Conservation (phyloP, 2,888 invertebrate species). For the Conus canariensis region DNA sequence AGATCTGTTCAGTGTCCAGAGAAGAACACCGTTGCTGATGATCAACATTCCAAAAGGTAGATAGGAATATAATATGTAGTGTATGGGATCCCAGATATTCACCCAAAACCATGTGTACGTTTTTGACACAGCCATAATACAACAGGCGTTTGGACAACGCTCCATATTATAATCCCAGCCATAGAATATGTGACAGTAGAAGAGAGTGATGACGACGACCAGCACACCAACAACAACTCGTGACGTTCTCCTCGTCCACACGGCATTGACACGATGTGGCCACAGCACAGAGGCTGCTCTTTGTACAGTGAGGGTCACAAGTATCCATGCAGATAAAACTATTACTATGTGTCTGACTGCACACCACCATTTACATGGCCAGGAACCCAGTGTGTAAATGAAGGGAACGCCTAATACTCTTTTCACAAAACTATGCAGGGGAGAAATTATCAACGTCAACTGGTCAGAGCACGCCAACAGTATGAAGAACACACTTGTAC, state of each 20-base stretch:
- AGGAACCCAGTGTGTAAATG: background rate
- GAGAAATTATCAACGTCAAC: too few relatives aligned
- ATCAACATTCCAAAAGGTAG: background rate
- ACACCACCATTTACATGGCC: background rate
- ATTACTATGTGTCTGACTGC: too few relatives aligned
- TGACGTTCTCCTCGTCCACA: too few relatives aligned
- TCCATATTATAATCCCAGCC: background rate
- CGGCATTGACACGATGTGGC: constrained; percentile 28
- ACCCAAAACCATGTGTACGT: background rate
- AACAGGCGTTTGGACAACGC: background rate
- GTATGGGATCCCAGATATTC: background rate
- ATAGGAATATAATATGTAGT: background rate
- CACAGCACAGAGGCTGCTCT: constrained; percentile 24
- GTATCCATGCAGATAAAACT: background rate
- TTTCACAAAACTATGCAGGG: too few relatives aligned
- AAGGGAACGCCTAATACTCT: too few relatives aligned
- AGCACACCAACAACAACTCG: background rate
- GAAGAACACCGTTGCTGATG: background rate
- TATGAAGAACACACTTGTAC: too few relatives aligned
- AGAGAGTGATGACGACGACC: background rate
- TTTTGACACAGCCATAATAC: background rate
- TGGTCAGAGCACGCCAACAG: too few relatives aligned
- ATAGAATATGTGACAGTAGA: background rate
- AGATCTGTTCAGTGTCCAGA: background rate
- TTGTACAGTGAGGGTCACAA: background rate